Evolutionary conservation across 2,888 invertebrate species (phyloP), one percentile per base, ranked within the genome.

Genomic region (Cancer borealis): DNA sequence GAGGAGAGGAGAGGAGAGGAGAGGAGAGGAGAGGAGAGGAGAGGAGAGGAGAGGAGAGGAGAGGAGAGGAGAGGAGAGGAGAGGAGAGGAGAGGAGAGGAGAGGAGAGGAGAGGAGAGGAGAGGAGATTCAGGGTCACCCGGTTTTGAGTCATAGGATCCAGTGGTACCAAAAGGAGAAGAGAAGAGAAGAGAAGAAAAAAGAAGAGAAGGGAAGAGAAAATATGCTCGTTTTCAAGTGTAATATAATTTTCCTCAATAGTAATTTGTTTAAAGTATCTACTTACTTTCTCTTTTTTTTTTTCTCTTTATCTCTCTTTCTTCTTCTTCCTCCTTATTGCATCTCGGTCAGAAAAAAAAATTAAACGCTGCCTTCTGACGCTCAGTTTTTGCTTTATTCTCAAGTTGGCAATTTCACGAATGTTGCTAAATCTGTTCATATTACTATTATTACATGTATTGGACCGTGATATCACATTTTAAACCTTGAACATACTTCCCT

Each of bases 231-330:
- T 66, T 66, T 66, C 66, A 14, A 66, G 66, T n/a, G 66, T n/a
- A n/a, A 66, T 66, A 66, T n/a, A 66, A 66, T 66, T 66, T 66
- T n/a, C 66, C n/a, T 66, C 21, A 66, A 66, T n/a, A 54, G 54
- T 54, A 54, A 54, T 54, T 54, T 54, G 54, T 66, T 66, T 21
- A 4, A 21, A 66, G n/a, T 66, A 66, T 66, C 66, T 66, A 66
- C 21, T 6, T 6, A 39, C 17, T 88, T 6, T 88, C 17, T 45
- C 88, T 17, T 26, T 39, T 39, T 88, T 39, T 88, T 39, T 88
- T 12, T 88, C 84, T 88, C 39, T 88, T 21, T 88, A 30, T 88
- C 88, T 66, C 66, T 66, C 66, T 66, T 21, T 88, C 39, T 66
- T n/a, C 3, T n/a, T 66, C 3, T 66, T 21, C 8, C 66, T n/a